phyloP scores from a whole-genome alignment of 2,888 invertebrate genomes.

The Phymatocera aterrima region DNA sequence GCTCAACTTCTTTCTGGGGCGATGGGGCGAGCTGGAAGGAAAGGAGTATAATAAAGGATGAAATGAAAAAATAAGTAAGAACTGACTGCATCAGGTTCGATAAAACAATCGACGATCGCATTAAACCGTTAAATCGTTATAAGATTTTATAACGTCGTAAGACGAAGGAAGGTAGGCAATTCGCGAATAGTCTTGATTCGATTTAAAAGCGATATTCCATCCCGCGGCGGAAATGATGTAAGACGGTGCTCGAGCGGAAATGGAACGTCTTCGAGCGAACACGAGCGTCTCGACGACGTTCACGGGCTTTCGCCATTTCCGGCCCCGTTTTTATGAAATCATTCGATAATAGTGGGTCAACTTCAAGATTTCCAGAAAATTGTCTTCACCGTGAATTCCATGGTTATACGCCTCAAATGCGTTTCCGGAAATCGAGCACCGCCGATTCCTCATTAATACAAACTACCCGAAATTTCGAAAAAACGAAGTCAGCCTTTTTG shows the following conservation, averaged over 20 bases:
- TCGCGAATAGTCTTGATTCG: slow-evolving; percentile 73
- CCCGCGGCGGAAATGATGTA: slow-evolving; percentile 75
- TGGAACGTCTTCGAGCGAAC: slow-evolving; percentile 70
- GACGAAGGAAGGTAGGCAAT: slow-evolving; percentile 59
- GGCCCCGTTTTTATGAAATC: slow-evolving; percentile 52
- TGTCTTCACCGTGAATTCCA: background rate
- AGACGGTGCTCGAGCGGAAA: slow-evolving; percentile 71
- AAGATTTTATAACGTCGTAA: slow-evolving; percentile 34
- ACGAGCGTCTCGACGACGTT: slow-evolving; percentile 55
- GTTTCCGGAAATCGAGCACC: background rate
- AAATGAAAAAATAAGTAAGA: slow-evolving; percentile 10
- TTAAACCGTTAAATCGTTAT: slow-evolving; percentile 57
- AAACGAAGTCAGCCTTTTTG: background rate
- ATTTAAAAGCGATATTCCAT: slow-evolving; percentile 74
- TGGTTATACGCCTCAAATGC: background rate
- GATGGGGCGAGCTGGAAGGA: background rate
- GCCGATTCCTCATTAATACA: background rate
- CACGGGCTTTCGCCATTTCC: slow-evolving; percentile 65
- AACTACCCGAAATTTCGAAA: too few relatives aligned
- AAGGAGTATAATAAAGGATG: background rate
- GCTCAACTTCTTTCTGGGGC: background rate
- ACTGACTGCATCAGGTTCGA: slow-evolving; percentile 35
- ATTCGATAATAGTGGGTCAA: slow-evolving; percentile 48
- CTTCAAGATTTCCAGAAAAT: background rate
- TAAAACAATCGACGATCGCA: slow-evolving; percentile 57